Conservation (phyloP, 2,113 vertebrate species). For the Pundamilia nyererei region DNA sequence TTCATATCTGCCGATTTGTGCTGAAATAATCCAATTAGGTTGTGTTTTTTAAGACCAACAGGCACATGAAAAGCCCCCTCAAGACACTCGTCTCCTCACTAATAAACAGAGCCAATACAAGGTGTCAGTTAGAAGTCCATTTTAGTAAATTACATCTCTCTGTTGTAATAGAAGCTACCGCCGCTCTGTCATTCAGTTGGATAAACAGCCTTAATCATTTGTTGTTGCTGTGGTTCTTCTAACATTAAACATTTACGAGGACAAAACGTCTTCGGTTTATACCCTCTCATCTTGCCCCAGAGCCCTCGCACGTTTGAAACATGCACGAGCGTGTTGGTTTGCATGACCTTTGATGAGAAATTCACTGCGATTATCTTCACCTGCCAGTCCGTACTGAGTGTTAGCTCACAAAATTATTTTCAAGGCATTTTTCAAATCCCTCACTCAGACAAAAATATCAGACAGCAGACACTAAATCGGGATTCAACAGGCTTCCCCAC, state of each 20-base stretch:
- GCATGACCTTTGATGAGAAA: neutral
- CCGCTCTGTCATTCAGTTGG: neutral
- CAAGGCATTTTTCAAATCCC: neutral
- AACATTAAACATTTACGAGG: neutral
- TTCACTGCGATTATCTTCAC: neutral
- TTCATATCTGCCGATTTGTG: constrained; percentile 36
- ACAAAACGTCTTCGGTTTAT: neutral
- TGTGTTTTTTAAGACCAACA: constrained; percentile 26
- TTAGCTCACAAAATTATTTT: neutral
- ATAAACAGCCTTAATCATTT: neutral
- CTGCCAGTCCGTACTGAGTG: neutral
- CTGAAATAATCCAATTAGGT: constrained; percentile 50
- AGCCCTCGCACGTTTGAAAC: neutral
- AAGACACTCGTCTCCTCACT: constrained; percentile 24
- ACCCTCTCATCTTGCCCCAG: neutral
- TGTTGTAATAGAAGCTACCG: neutral
- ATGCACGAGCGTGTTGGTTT: neutral
- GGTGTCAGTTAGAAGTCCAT: constrained; percentile 51
- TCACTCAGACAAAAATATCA: neutral
- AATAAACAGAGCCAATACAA: constrained; percentile 39
- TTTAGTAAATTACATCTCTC: constrained; percentile 30
- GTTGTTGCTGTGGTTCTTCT: neutral
- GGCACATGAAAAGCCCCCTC: constrained; percentile 35
- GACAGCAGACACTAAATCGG: neutral
- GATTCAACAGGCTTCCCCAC: constrained; percentile 1